Evolutionary conservation across 1,140 invertebrate genomes (phyloP).

Genomic region (Cyrtorhinus lividipennis): DNA sequence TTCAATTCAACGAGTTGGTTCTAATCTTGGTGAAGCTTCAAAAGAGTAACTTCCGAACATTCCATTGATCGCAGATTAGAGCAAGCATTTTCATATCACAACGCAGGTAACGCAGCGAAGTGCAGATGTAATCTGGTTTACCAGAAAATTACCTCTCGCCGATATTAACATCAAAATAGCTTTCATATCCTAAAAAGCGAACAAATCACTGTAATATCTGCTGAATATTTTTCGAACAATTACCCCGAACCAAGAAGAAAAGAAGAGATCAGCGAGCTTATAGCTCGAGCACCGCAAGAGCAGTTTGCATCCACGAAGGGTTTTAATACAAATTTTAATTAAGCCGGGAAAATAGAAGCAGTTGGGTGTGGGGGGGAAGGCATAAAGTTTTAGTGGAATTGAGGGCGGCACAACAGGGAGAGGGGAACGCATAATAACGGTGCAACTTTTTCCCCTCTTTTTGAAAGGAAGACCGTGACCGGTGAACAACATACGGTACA

Average conservation of each 20-base stretch:
- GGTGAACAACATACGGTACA: neutral
- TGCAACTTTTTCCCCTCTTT: neutral
- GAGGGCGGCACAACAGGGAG: neutral
- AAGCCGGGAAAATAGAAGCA: neutral
- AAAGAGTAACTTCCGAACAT: too few relatives aligned
- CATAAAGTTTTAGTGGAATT: conserved; percentile 2
- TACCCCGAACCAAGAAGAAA: neutral
- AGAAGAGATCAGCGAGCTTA: neutral
- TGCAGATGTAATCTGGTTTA: too few relatives aligned
- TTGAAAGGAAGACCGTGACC: neutral
- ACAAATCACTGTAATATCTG: conserved; percentile 2
- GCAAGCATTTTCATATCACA: too few relatives aligned
- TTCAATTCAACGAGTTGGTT: too few relatives aligned
- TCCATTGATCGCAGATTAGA: too few relatives aligned
- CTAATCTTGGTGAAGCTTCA: too few relatives aligned
- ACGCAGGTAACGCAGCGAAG: too few relatives aligned
- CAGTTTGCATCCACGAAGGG: conserved; percentile 2
- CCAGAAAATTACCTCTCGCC: too few relatives aligned
- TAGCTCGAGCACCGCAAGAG: neutral
- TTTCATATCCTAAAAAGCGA: too few relatives aligned
- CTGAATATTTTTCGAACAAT: neutral
- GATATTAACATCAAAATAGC: too few relatives aligned
- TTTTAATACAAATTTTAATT: conserved; percentile 10
- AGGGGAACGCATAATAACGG: neutral
- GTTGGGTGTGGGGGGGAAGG: neutral